Conservation (phyloP, 2,888 invertebrate genomes). For the Drosophila paranaensis region DNA sequence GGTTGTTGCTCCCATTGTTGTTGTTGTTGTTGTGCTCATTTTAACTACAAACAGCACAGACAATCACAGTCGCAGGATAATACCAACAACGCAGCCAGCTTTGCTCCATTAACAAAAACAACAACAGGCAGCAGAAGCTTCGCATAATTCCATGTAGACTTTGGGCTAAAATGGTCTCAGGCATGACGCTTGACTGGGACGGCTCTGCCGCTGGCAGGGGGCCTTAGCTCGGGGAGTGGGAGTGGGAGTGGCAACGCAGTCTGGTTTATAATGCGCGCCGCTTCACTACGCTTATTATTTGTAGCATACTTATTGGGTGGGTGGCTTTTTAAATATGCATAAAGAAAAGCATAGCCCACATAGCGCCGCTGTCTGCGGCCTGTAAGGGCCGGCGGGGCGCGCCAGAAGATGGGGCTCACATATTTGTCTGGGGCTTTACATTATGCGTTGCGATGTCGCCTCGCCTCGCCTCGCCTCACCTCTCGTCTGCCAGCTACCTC, state of each 20-base stretch:
- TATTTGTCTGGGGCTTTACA: constrained; percentile 68
- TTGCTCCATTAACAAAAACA: constrained; percentile 75
- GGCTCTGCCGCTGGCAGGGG: not conserved
- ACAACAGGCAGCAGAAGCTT: constrained; percentile 64
- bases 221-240: not conserved
- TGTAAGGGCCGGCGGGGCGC: not conserved
- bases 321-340: constrained; percentile 68
- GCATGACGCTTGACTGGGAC: constrained; percentile 24
- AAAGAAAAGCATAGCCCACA: constrained; percentile 63
- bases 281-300: constrained; percentile 79
- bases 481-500: constrained; percentile 25
- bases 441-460: constrained; percentile 49
- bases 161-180: constrained; percentile 53
- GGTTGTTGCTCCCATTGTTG: constrained; percentile 38
- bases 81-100: constrained; percentile 59
- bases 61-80: constrained; percentile 76
- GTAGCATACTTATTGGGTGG: constrained; percentile 76
- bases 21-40: constrained; percentile 59
- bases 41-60: constrained; percentile 72
- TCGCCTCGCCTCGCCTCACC: not conserved
- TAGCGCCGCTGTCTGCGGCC: constrained; percentile 33
- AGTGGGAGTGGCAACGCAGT: constrained; percentile 4
- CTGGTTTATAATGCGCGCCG: constrained; percentile 71
- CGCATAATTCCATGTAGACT: constrained; percentile 77
- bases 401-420: constrained; percentile 30